Base-by-base conservation (phyloP, 2,888 invertebrate genomes). In the Microplitis manilae region DNA sequence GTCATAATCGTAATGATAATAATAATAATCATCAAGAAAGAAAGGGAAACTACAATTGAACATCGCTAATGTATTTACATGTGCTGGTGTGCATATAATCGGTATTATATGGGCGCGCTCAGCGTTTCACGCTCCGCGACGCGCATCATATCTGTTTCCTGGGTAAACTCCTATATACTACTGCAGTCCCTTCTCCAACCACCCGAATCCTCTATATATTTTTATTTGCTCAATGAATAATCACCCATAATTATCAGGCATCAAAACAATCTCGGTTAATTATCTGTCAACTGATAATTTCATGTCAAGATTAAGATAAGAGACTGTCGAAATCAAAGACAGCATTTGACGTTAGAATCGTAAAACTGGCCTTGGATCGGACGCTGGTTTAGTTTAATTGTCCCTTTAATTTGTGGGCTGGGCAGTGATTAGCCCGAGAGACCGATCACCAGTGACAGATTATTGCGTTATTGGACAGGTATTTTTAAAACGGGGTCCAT, bases 101-200 rank as follows among this genome's bases (percentile, higher is more conserved):
- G 85, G 81, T 13, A 50, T 8, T 50, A 50, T 50, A 74, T 86
- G 87, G 87, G 86, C 83, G 87, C 86, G 87, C 83, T 87, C 86
- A 80, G 79, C 80, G 88, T 89, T 89, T 89, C 89, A 89, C 86
- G 89, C 88, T 89, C 82, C 86, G 87, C 85, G 88, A 87, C 85
- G 88, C 89, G 87, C 89, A 86, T 89, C 89, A 89, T 89, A 89
- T 88, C 87, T 88, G 86, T 86, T 89, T 89, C 89, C 89, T 87
- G 88, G 82, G 84, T 85, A 85, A 50, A 50, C 50, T 13, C 50
- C 50, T 30, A 30, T 30, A 30, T 2, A 30, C 9, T 50, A 13
- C 50, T 13, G 50, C 13, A 13, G 9, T 50, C 50, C 50, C 50
- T 50, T 86, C 86, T 82, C 65, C 65, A 67, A 67, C 59, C 50